Conservation (phyloP, 2,797 vertebrate genomes). For the Microctenopoma lineatum region DNA sequence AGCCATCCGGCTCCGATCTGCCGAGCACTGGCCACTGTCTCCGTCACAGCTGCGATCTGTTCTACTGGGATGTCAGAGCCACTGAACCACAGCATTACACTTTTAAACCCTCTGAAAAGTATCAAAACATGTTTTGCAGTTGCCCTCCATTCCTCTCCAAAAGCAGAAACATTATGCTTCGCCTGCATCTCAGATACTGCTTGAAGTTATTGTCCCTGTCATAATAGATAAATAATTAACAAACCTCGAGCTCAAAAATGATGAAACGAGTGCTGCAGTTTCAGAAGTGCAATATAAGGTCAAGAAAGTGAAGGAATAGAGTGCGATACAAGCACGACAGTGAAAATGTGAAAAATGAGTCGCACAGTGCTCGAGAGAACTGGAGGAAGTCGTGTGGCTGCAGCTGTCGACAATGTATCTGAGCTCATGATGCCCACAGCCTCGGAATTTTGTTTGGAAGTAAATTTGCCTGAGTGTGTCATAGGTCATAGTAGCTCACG, state of each 20-base stretch:
- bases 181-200: background rate
- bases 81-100: slow-evolving; percentile 29
- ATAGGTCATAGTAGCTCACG: slow-evolving; percentile 15
- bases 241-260: slow-evolving; percentile 4
- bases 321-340: background rate
- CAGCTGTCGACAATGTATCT: background rate
- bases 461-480: slow-evolving; percentile 44
- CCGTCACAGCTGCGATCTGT: slow-evolving; percentile 28
- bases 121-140: slow-evolving; percentile 15
- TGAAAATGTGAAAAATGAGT: slow-evolving; percentile 18
- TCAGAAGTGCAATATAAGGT: slow-evolving; percentile 15
- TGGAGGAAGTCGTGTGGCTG: slow-evolving; percentile 9
- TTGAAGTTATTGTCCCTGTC: slow-evolving; percentile 12
- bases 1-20: slow-evolving; percentile 20
- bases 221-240: slow-evolving; percentile 27
- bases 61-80: slow-evolving; percentile 25
- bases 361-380: background rate
- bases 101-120: slow-evolving; percentile 36
- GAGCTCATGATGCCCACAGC: slow-evolving; percentile 21
- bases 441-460: slow-evolving; percentile 28
- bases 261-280: slow-evolving; percentile 17
- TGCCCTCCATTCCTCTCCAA: background rate
- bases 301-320: background rate
- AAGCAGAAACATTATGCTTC: background rate
- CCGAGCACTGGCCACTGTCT: slow-evolving; percentile 46